Base-by-base conservation (phyloP, 1,140 invertebrate species). In the Pogonomyrmex barbatus region DNA sequence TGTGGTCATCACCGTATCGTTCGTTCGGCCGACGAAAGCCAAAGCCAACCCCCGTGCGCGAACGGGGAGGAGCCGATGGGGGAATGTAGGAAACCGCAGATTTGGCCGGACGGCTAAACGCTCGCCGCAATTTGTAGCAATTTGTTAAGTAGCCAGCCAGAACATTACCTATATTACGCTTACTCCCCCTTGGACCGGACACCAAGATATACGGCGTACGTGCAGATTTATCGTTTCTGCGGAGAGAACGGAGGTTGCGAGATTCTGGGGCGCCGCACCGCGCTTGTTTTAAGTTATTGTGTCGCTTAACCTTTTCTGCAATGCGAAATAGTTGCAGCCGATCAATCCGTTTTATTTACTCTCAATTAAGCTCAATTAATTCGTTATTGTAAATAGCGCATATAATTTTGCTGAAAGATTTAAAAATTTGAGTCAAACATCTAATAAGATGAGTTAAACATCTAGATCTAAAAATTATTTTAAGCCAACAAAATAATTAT, bases 91-190 rank as follows among this genome's bases (percentile, higher is more conserved):
- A 86, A 70, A 56, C 58, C 89, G 68, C 77, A 79, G 88, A 86
- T 87, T 85, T 78, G 67, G 88, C 60, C 79, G 86, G 86, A 90
- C 87, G 88, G 89, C 93, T 95, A 95, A 95, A 94, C 93, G 94
- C 88, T 93, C 88, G 86, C 91, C 93, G 92, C 94, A 95, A 95
- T 95, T 95, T 95, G 94, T 95, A 95, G 94, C 94, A 95, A 95
- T 95, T 95, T 95, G 94, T 95, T 95, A 95, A 95, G 94, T 95
- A 95, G 94, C 94, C 91, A 90, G 92, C 92, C 92, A 92, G 93
- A 95, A 94, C 94, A 95, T 95, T 95, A 95, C 93, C 93, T 95
- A 93, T 95, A 95, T 95, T 95, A 92, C 93, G 88, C 91, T 90
- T 92, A 77, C 89, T 84, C 88, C 91, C 84, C 87, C 86, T 76